Evolutionary conservation across 2,888 invertebrate genomes (phyloP).

Genomic region (Hecatera dysodea): DNA sequence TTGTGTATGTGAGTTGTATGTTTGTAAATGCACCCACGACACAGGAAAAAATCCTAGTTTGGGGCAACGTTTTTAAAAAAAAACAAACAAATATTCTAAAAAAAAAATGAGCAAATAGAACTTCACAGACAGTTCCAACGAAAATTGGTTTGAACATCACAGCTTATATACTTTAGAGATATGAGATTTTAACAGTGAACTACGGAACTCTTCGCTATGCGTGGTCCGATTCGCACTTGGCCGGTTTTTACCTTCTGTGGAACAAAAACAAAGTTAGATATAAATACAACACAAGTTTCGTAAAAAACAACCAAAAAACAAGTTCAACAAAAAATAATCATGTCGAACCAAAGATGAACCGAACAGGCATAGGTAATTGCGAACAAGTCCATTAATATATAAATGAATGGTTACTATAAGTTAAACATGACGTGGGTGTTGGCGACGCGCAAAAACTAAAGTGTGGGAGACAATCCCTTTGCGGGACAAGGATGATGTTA

Average conservation of each 20-base stretch:
- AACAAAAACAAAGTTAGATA: not conserved
- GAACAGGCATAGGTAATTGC: conserved; percentile 22
- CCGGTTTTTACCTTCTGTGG: not conserved
- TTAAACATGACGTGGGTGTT: not conserved
- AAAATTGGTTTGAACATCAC: no score
- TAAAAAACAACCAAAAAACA: conserved; percentile 18
- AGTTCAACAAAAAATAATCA: conserved; percentile 20
- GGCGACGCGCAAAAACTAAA: conserved; percentile 5
- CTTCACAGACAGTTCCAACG: no score
- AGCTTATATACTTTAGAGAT: no score
- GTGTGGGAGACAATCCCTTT: conserved; percentile 11
- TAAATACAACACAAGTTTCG: not conserved
- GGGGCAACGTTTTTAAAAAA: no score
- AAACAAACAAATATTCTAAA: no score
- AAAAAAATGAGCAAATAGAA: no score
- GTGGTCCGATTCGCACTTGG: no score
- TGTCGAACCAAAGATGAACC: conserved; percentile 16
- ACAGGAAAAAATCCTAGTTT: no score
- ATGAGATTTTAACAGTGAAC: no score
- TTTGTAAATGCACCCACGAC: no score
- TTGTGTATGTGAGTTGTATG: no score
- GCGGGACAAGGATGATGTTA: not conserved
- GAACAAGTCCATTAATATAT: conserved; percentile 50
- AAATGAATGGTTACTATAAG: not conserved
- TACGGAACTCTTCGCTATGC: no score